Evolutionary conservation across 2,113 vertebrate genomes (phyloP), one percentile per base, ranked within the genome.

Genomic region (Hyperoodon ampullatus): DNA sequence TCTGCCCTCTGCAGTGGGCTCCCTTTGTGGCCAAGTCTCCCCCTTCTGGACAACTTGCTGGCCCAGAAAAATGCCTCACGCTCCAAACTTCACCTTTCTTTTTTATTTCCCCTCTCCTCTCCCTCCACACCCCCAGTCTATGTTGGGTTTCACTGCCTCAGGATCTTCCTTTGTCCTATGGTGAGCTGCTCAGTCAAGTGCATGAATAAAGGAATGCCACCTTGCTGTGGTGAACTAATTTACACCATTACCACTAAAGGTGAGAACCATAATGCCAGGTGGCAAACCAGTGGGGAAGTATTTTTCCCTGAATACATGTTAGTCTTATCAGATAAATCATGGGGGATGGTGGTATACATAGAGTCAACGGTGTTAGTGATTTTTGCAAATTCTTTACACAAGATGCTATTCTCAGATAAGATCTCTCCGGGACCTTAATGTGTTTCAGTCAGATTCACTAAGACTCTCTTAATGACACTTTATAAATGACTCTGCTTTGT

Each of bases 381-480:
- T 44, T 44, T 66, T 81, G 24, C 50, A 72, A 70, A 90, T 66
- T 71, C 60, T 86, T 85, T 66, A 71, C n/a, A 68, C 8, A 58
- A 75, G 92, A 83, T 60, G 7, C 58, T 87, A 60, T 63, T 81
- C 6, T 87, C 3, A 0, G 16, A 11, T 42, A 58, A 80, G 44
- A 55, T 74, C 39, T 96, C 82, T 71, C 53, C 33, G 15, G 66
- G 85, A 77, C 30, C 55, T 80, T 86, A 71, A 72, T 44, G 30
- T 66, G n/a, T 75, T 50, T 90, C 44, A 63, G 78, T 90, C 63
- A 93, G 63, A 85, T 95, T 95, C 60, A 39, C 44, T 61, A 94
- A 82, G 58, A 30, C 16, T 47, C 75, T 91, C 71, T 91, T 65
- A 72, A 71, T 65, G 55, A 96, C 26, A 80, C 14, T 89, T 83